Evolutionary conservation across 1,140 invertebrate genomes (phyloP).

Genomic region (Macrostomum lignano): DNA sequence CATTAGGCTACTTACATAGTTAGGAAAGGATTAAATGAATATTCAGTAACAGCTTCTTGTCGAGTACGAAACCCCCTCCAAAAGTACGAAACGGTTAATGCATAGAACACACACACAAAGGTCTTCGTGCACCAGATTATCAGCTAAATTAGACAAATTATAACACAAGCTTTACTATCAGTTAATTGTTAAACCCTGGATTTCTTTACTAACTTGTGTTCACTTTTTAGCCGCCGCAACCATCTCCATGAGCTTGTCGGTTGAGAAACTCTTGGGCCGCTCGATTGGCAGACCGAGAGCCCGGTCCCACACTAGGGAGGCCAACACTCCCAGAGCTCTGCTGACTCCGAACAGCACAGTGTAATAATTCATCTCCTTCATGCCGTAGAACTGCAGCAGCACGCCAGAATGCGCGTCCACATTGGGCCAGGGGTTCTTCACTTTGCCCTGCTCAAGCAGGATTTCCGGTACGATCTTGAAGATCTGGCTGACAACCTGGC

Average conservation of each 20-base stretch:
- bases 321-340: slow-evolving; percentile 57
- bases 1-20: too few relatives aligned
- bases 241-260: slow-evolving; percentile 40
- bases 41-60: too few relatives aligned
- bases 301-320: slow-evolving; percentile 71
- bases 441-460: slow-evolving; percentile 68
- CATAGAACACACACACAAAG: too few relatives aligned
- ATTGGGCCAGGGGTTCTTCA: slow-evolving; percentile 95
- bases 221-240: too few relatives aligned
- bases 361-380: slow-evolving; percentile 95
- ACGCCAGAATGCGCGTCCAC: slow-evolving; percentile 90
- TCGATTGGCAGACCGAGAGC: slow-evolving; percentile 77
- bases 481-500: slow-evolving; percentile 49
- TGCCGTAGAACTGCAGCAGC: slow-evolving; percentile 64
- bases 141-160: too few relatives aligned
- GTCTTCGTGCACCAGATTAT: too few relatives aligned
- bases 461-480: slow-evolving; percentile 78
- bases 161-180: too few relatives aligned
- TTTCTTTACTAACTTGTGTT: too few relatives aligned
- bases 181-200: too few relatives aligned
- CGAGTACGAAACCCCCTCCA: too few relatives aligned
- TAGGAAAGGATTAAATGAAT: too few relatives aligned
- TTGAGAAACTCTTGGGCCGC: slow-evolving; percentile 74
- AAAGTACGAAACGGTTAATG: too few relatives aligned
- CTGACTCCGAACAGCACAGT: slow-evolving; percentile 87